Percentiles rank a stretch among this genome's conserved stretches.
These are phyloP conservation scores for Dolichotis patagonum DNA, from an alignment of 2,113 vertebrate genomes.

Conservation along the genomic window DNA sequence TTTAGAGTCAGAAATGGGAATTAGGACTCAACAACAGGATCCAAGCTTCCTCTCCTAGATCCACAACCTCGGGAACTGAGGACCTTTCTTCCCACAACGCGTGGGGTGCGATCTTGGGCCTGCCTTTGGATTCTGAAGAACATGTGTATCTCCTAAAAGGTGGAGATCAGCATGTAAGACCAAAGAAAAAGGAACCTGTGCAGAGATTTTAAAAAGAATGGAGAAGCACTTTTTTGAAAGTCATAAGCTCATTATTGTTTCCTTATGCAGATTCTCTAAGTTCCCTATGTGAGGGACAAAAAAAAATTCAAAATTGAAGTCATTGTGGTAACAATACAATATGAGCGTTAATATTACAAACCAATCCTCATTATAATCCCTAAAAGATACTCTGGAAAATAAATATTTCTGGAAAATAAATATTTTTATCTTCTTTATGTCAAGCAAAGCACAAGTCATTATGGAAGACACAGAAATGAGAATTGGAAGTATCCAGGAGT, in stretches of 20 bases:
- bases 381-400: neutral
- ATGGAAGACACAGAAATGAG: neutral
- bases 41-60: accelerated
- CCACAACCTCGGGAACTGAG: accelerated
- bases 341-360: neutral
- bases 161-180: neutral
- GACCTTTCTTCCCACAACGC: neutral
- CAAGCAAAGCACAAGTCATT: neutral
- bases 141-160: neutral
- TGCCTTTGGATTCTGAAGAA: neutral
- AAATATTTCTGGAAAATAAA: neutral
- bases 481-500: neutral
- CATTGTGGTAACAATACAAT: neutral
- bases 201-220: neutral
- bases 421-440: neutral
- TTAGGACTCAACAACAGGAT: accelerated
- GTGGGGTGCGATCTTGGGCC: neutral
- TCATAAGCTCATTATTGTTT: neutral
- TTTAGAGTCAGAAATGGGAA: neutral
- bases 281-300: neutral
- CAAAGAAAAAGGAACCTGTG: neutral
- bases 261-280: neutral
- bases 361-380: neutral
- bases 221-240: neutral
- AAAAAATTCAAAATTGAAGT: neutral